Evolutionary conservation across 2,797 vertebrate genomes (phyloP).

Genomic region (Chromis chromis): DNA sequence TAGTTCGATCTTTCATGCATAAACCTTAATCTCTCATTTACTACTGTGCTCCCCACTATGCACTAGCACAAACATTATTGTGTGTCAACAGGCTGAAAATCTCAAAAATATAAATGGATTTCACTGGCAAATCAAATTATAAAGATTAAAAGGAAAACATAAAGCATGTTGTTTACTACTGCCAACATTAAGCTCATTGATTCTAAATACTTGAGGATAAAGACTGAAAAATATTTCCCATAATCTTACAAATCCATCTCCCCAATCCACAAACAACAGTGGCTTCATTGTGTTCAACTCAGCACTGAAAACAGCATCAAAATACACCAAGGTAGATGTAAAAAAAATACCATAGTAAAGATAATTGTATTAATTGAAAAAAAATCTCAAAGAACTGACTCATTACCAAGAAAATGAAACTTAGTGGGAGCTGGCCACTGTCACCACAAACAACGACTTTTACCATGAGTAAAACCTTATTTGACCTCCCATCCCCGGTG

Average conservation of each 20-base stretch:
- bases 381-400: background rate
- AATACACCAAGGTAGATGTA: slow-evolving; percentile 32
- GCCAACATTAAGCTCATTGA: slow-evolving; percentile 51
- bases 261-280: slow-evolving; percentile 59
- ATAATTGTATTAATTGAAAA: slow-evolving; percentile 10
- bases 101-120: slow-evolving; percentile 7
- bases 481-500: background rate
- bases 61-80: background rate
- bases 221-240: slow-evolving; percentile 60
- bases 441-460: slow-evolving; percentile 3
- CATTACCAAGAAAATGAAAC: background rate
- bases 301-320: slow-evolving; percentile 31
- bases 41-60: background rate
- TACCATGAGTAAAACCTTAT: background rate
- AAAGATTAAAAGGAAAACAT: slow-evolving; percentile 3
- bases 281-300: slow-evolving; percentile 56
- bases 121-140: slow-evolving; percentile 9
- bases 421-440: background rate
- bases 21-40: slow-evolving; percentile 15
- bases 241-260: slow-evolving; percentile 74
- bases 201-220: slow-evolving; percentile 66
- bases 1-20: slow-evolving; percentile 23
- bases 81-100: slow-evolving; percentile 11
- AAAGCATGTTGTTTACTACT: slow-evolving; percentile 50
- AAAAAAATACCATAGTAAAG: slow-evolving; percentile 20